Evolutionary conservation across 2,888 invertebrate species (phyloP).

Genomic region (Sycophila texana): DNA sequence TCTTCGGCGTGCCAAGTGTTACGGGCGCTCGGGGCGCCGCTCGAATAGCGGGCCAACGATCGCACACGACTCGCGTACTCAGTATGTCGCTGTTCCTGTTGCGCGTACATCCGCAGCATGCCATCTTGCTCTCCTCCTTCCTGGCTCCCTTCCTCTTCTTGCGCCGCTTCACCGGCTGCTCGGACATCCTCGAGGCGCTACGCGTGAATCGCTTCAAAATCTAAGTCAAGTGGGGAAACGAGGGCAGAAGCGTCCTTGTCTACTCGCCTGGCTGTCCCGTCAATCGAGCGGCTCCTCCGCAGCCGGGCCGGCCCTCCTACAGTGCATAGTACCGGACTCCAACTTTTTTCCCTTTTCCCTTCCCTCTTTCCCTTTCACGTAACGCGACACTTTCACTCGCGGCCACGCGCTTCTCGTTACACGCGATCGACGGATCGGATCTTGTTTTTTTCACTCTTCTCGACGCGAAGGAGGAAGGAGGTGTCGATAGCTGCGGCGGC

Average conservation of each 20-base stretch:
- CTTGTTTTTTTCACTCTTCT: slow-evolving; percentile 12
- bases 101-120: slow-evolving; percentile 72
- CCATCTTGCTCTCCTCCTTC: slow-evolving; percentile 64
- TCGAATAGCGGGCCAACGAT: background rate
- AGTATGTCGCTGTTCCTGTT: slow-evolving; percentile 74
- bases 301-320: too few relatives aligned
- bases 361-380: slow-evolving; percentile 5
- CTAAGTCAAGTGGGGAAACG: too few relatives aligned
- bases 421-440: too few relatives aligned
- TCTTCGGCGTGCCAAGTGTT: slow-evolving; percentile 42
- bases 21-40: background rate
- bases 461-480: slow-evolving; percentile 39
- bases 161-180: slow-evolving; percentile 39
- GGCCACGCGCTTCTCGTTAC: background rate
- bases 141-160: slow-evolving; percentile 37
- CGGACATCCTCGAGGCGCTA: slow-evolving; percentile 10
- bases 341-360: background rate
- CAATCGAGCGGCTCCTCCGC: too few relatives aligned
- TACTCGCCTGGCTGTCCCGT: too few relatives aligned
- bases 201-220: too few relatives aligned
- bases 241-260: background rate
- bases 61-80: slow-evolving; percentile 63
- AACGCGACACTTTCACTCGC: slow-evolving; percentile 16
- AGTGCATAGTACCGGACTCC: background rate
- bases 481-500: slow-evolving; percentile 42